A percentile compares a stretch with the other conserved stretches of the same genome.
Evolutionary conservation across 2,113 vertebrate species (phyloP).

Genomic region (Tamias sibiricus): DNA sequence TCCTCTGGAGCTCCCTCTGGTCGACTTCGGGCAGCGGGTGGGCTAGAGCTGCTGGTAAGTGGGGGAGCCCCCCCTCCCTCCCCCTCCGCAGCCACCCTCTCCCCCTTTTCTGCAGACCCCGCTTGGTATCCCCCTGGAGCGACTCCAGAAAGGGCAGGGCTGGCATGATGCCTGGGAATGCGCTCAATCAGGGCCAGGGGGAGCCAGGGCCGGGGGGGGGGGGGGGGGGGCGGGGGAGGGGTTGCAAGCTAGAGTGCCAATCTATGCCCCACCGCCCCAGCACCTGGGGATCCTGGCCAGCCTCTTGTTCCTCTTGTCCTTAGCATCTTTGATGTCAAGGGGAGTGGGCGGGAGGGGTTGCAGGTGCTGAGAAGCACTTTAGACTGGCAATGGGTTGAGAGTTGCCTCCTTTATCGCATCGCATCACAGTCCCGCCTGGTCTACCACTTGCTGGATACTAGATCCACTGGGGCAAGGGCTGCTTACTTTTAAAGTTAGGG

Average conservation of each 20-base stretch:
- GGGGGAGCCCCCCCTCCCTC: neutral
- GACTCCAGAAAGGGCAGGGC: neutral
- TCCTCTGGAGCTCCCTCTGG: conserved; percentile 52
- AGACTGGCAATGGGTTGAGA: neutral
- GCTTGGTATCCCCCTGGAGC: neutral
- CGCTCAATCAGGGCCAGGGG: too few relatives aligned
- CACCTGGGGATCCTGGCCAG: neutral
- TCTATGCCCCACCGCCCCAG: neutral
- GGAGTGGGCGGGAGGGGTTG: neutral
- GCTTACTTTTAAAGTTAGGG: neutral
- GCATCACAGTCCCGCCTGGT: too few relatives aligned
- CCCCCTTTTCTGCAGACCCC: neutral
- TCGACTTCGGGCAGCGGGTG: conserved; percentile 50
- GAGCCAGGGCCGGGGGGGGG: rapidly evolving
- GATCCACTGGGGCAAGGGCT: neutral
- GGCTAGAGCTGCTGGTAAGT: conserved; percentile 82
- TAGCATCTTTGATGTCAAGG: neutral
- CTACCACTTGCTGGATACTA: neutral
- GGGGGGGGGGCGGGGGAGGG: too few relatives aligned
- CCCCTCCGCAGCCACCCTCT: too few relatives aligned
- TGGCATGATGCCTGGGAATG: neutral
- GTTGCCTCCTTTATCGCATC: neutral
- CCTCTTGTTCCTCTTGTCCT: neutral
- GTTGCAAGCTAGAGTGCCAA: too few relatives aligned
- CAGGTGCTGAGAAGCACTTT: neutral